Conservation (phyloP, 2,113 vertebrate species). For the Dipodomys merriami region DNA sequence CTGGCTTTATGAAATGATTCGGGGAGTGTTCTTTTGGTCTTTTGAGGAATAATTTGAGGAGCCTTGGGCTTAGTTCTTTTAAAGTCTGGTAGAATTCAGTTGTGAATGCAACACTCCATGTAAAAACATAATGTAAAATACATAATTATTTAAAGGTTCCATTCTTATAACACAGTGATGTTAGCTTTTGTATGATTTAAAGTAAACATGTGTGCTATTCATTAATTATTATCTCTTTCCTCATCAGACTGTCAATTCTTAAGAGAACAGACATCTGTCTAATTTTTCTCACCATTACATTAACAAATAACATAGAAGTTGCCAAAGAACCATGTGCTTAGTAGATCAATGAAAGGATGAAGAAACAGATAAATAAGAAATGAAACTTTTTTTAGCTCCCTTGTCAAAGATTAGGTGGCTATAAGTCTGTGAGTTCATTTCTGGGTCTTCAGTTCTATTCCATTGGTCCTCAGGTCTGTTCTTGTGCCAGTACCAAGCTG, state of each 20-base stretch:
- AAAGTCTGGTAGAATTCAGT: no score
- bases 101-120: neutral
- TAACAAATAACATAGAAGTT: neutral
- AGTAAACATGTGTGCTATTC: neutral
- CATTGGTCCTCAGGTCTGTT: no score
- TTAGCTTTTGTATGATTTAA: slow-evolving; percentile 11
- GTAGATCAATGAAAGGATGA: neutral
- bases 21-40: no score
- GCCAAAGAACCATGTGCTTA: neutral
- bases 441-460: no score
- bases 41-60: no score
- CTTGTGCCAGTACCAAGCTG: no score
- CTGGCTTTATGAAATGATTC: no score
- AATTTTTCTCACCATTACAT: neutral
- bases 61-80: no score
- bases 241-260: neutral
- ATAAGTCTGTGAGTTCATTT: no score
- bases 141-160: neutral
- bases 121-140: no score
- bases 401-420: no score
- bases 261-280: neutral
- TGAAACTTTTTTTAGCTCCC: neutral
- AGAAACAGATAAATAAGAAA: neutral
- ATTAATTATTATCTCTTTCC: neutral
- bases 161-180: neutral